Evolutionary conservation across 2,113 vertebrate species (phyloP).

Genomic region (Gymnobelideus leadbeateri): DNA sequence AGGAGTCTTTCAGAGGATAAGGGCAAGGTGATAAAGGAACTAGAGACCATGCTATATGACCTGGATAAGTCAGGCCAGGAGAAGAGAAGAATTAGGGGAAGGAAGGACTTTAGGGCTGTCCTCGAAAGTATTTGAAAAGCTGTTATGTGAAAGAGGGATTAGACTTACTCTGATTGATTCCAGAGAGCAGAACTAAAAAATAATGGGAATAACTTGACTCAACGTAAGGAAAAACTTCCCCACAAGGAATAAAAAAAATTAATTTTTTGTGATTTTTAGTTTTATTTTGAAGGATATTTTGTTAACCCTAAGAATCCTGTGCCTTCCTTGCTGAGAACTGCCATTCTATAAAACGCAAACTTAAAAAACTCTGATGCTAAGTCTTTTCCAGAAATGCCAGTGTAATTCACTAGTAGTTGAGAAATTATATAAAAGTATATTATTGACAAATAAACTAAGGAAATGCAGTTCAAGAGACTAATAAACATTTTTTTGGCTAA

Average conservation of each 20-base stretch:
- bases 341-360: constrained; percentile 20
- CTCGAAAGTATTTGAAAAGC: not conserved
- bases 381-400: not conserved
- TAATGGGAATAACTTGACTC: not conserved
- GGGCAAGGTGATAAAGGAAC: not conserved
- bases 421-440: not conserved
- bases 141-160: not conserved
- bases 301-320: not conserved
- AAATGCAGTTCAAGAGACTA: constrained; percentile 29
- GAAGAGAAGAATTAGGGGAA: not conserved
- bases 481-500: constrained; percentile 35
- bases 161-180: not conserved
- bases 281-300: constrained; percentile 33
- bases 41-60: not conserved
- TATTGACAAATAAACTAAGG: constrained; percentile 32
- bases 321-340: constrained; percentile 23
- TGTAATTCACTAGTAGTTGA: constrained; percentile 34
- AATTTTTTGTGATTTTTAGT: not conserved
- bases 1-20: not conserved
- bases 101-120: not conserved
- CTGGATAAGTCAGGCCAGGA: not conserved
- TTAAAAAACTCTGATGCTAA: not conserved
- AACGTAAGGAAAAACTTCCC: not conserved
- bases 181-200: not conserved
- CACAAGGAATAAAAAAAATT: not conserved